Base-by-base conservation (phyloP, 1,140 invertebrate genomes). In the Heterodera schachtii region DNA sequence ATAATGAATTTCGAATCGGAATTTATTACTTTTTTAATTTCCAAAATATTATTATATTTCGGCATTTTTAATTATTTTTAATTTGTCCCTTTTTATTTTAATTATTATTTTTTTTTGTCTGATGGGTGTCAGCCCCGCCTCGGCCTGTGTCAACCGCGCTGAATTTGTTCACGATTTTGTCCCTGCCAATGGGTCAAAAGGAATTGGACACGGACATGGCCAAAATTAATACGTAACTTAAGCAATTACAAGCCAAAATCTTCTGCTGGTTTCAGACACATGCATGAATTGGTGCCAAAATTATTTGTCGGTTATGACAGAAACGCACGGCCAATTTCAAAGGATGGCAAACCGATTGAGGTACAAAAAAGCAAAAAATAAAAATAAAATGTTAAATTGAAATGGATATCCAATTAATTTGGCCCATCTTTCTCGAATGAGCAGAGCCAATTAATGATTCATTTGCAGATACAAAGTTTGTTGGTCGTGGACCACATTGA, bases 401-500 rank as follows among this genome's bases (percentile, higher is more conserved):
- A 31, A 31, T 31, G 31, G 31, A 31, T 31, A 21, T 21, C n/a
- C 3, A 1, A 16, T 16, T 52, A 16, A 52, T 52, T 16, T 11
- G 52, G 16, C 16, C 16, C 6, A 52, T 52, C 16, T 52, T 52
- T 16, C 9, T 52, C 9, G 16, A 52, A 52, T 11, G 52, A 52
- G 9, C 52, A 52, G 52, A 52, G 9, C 52, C 52, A 16, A 52
- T 52, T 16, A 52, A 52, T 16, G 16, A 52, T 19, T 19, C 19
- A 64, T 19, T 19, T 64, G 16, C n/a, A 78, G 77, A 69, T 78
- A 52, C 41, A 69, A 69, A 78, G 77, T 47, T 78, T 69, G 21
- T 69, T 78, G 47, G 47, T 78, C 19, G 60, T 78, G 66, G 77
- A 78, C 47, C 77, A 78, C 46, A 78, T 78, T 78, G 77, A 78